phyloP scores from a whole-genome alignment of 1,140 invertebrate species.

The Alviniconcha marisindica region DNA sequence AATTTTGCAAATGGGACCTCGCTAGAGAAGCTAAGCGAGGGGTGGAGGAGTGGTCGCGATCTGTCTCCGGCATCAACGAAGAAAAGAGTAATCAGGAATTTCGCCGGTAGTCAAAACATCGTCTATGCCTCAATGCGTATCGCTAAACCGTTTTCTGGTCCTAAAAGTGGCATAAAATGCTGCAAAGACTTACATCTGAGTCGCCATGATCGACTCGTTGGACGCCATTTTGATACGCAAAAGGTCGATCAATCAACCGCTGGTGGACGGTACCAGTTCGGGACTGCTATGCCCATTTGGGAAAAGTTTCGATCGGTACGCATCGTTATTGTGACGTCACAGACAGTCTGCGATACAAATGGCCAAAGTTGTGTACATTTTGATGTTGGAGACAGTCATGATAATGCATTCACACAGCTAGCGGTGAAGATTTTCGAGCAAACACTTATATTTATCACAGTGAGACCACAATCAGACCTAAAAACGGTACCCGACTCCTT shows the following conservation, averaged over 20 bases:
- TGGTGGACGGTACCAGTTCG: neutral
- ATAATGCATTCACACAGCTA: too few species aligned
- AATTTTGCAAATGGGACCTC: neutral
- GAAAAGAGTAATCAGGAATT: neutral
- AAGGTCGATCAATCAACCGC: neutral
- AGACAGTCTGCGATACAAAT: too few species aligned
- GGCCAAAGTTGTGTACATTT: too few species aligned
- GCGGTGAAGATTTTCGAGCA: too few species aligned
- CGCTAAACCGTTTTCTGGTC: neutral
- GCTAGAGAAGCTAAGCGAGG: neutral
- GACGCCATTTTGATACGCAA: constrained; percentile 1
- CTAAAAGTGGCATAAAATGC: neutral
- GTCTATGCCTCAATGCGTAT: neutral
- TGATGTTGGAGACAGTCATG: too few species aligned
- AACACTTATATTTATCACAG: too few species aligned
- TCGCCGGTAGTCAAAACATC: neutral
- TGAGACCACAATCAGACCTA: too few species aligned
- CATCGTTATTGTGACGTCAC: too few species aligned
- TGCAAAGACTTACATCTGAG: constrained; percentile 4
- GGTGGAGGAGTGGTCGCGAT: constrained; percentile 27
- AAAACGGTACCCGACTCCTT: too few species aligned
- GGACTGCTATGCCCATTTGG: neutral
- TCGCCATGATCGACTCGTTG: constrained; percentile 26
- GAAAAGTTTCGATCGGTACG: too few species aligned
- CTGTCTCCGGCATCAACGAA: neutral